These are phyloP conservation scores for Phocoena phocoena DNA, from an alignment of 2,113 vertebrate species.

Conservation along the genomic window DNA sequence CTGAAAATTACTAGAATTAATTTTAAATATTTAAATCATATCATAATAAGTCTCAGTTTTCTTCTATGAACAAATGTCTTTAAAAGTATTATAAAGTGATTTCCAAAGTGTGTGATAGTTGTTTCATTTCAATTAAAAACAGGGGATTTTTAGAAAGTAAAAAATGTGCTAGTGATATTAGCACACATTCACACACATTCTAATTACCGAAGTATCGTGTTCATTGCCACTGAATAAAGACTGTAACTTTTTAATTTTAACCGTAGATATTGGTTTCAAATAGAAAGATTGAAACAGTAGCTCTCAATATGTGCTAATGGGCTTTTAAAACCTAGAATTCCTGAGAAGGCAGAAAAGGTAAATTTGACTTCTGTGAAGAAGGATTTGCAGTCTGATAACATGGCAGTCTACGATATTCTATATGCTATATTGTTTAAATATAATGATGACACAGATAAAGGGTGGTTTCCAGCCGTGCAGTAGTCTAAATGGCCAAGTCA, in stretches of 20 bases:
- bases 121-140: background rate
- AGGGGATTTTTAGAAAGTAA: background rate
- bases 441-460: background rate
- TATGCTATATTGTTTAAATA: background rate
- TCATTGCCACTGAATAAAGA: background rate
- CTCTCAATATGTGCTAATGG: background rate
- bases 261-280: background rate
- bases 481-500: background rate
- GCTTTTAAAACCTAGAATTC: background rate
- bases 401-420: background rate
- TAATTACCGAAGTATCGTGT: background rate
- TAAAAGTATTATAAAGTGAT: constrained; percentile 1
- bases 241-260: background rate
- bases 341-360: background rate
- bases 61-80: background rate
- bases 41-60: background rate
- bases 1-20: background rate
- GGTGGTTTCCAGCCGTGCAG: background rate
- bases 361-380: background rate
- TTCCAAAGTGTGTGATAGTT: background rate
- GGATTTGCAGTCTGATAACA: background rate
- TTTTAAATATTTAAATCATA: constrained; percentile 10
- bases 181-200: background rate
- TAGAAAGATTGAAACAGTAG: background rate
- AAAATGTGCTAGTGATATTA: background rate